Evolutionary conservation across 1,140 invertebrate species (phyloP).

Genomic region (Apis laboriosa): DNA sequence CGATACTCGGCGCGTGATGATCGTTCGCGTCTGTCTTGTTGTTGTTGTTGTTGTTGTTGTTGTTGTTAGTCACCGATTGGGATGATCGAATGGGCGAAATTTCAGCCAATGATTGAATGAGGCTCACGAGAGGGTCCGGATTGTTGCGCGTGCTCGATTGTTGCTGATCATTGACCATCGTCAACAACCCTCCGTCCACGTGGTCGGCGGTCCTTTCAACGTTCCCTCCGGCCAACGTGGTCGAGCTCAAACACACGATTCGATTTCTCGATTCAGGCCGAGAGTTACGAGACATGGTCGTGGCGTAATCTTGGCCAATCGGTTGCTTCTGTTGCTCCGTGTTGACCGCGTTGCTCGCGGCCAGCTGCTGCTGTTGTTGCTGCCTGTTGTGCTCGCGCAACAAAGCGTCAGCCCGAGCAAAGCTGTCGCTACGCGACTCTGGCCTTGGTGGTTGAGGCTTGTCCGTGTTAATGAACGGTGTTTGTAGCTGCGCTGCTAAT

Average conservation of each 20-base stretch:
- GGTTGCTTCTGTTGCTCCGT: slow-evolving; percentile 47
- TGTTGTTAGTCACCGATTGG: slow-evolving; percentile 68
- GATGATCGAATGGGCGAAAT: slow-evolving; percentile 71
- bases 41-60: slow-evolving; percentile 66
- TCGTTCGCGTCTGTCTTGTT: slow-evolving; percentile 65
- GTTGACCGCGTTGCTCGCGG: slow-evolving; percentile 25
- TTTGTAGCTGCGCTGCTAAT: slow-evolving; percentile 58
- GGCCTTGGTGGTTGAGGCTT: slow-evolving; percentile 68
- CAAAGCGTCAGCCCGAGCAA: slow-evolving; percentile 70
- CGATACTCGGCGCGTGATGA: slow-evolving; percentile 51
- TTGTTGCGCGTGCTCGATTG: slow-evolving; percentile 46
- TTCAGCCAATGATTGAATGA: slow-evolving; percentile 79
- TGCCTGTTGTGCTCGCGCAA: slow-evolving; percentile 68
- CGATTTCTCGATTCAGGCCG: slow-evolving; percentile 64
- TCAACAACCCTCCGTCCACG: slow-evolving; percentile 77
- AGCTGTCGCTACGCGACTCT: slow-evolving; percentile 76
- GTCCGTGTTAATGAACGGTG: slow-evolving; percentile 40
- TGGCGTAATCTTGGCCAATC: slow-evolving; percentile 36
- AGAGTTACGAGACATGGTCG: slow-evolving; percentile 27
- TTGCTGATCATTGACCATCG: slow-evolving; percentile 77
- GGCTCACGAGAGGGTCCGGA: slow-evolving; percentile 76
- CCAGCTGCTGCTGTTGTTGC: slow-evolving; percentile 40
- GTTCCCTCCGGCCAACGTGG: slow-evolving; percentile 57
- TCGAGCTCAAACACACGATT: slow-evolving; percentile 12
- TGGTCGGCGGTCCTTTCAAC: slow-evolving; percentile 64